phyloP scores from a whole-genome alignment of 2,888 invertebrate genomes.

The Lepidocyrtinus sp. region DNA sequence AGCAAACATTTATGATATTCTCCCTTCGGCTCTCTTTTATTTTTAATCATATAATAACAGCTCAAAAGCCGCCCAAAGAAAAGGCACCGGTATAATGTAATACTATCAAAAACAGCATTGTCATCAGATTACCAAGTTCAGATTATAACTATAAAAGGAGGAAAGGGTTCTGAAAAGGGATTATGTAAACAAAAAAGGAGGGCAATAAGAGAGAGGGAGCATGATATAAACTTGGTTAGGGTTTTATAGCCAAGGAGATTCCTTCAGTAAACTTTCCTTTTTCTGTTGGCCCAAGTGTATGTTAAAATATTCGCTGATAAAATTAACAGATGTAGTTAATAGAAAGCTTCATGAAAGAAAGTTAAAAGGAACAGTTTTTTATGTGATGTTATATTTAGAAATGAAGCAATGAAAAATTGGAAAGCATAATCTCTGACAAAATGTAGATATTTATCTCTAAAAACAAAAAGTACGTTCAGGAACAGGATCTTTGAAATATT shows the following conservation, averaged over 20 bases:
- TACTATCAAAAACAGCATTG: conserved; percentile 52
- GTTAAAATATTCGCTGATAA: no score
- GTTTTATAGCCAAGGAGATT: no score
- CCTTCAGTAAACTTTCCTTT: no score
- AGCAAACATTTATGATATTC: conserved; percentile 1
- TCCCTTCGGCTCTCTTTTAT: conserved; percentile 27
- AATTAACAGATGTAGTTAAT: no score
- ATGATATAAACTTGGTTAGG: no score
- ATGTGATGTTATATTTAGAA: no score
- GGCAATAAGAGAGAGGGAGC: neutral
- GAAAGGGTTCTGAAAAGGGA: conserved; percentile 24
- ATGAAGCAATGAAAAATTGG: no score
- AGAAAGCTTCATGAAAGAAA: no score
- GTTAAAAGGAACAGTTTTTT: no score
- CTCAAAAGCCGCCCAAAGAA: no score
- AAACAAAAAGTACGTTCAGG: neutral
- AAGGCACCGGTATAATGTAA: conserved; percentile 33
- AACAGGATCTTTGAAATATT: neutral
- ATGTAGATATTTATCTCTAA: neutral
- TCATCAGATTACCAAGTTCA: conserved; percentile 51
- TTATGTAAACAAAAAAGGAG: conserved; percentile 42
- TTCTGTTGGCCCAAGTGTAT: no score
- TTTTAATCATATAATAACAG: conserved; percentile 36
- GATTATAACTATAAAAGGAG: conserved; percentile 32
- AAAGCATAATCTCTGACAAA: neutral